These are phyloP conservation scores for Drosophila pallidifrons DNA, from an alignment of 1,140 invertebrate genomes.

Conservation along the genomic window DNA sequence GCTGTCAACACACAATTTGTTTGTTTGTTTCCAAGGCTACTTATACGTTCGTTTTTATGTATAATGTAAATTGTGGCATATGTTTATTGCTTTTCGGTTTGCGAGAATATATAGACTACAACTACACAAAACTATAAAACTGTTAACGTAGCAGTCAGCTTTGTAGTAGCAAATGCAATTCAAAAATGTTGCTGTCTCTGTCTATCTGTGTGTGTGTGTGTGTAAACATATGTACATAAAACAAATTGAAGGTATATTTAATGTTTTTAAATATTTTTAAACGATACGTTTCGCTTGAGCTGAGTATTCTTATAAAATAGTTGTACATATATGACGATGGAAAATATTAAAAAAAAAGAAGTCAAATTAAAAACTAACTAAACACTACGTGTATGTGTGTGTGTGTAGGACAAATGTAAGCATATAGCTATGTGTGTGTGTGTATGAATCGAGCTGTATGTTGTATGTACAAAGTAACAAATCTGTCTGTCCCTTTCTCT, in stretches of 20 bases:
- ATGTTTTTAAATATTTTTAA: constrained; percentile 25
- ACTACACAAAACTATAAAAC: not conserved
- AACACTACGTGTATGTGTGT: not conserved
- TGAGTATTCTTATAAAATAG: constrained; percentile 49
- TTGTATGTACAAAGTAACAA: constrained; percentile 2
- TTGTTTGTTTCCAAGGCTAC: constrained; percentile 35
- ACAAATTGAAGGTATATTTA: constrained; percentile 21
- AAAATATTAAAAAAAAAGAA: constrained; percentile 18
- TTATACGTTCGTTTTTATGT: not conserved
- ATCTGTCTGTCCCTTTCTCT: constrained; percentile 2
- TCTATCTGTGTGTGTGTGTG: not conserved
- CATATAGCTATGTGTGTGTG: not conserved
- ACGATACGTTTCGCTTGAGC: constrained; percentile 27
- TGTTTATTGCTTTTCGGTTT: constrained; percentile 15
- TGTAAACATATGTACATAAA: constrained; percentile 29
- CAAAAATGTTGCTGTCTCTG: not conserved
- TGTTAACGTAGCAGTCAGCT: constrained; percentile 15
- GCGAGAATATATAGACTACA: not conserved
- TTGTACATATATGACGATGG: constrained; percentile 25
- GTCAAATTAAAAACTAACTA: constrained; percentile 5
- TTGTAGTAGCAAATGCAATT: not conserved
- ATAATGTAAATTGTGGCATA: constrained; percentile 24
- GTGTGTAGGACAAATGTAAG: too few relatives aligned
- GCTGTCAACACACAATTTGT: constrained; percentile 36
- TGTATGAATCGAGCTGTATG: not conserved